Evolutionary conservation across 1,140 invertebrate species (phyloP), one percentile per base, ranked within the genome.

Genomic region (Oppia nitens): DNA sequence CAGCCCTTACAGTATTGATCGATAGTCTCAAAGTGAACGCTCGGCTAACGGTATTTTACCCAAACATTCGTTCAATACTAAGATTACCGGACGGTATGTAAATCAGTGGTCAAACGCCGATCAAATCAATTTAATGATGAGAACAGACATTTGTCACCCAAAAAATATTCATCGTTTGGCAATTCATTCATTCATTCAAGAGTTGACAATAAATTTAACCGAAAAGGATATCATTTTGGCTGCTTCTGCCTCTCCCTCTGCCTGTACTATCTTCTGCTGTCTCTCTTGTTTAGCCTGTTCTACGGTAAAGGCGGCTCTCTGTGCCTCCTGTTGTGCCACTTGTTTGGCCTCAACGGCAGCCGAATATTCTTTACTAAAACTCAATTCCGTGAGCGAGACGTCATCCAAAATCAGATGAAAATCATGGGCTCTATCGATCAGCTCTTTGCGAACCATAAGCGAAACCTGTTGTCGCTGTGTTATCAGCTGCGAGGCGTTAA

Each of bases 201-300:
- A 21, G 27, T 12, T 28, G 55, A 21, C 3, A 59, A 26, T 60
- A 53, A 57, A n/a, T 28, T 26, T 21, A 59, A 60, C 63, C 60
- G 65, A 78, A 81, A 84, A 85, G 83, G 83, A 85, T 85, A 86
- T 85, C 87, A 92, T 88, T 79, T 87, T 85, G 2, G 95, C 96
- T 67, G 95, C 89, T 78, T 96, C 85, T 25, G 96, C 93, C 83
- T 99, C 96, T 79, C 96, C 96, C 76, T 98, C 94, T 64, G 96
- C 95, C 73, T 98, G 94, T 1, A 99, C 92, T 75, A 99, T 96
- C 70, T 98, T 99, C 74, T 99, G 95, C 73, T 98, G 96, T 68
- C 83, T 82, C 71, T 98, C 94, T 71, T 98, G 94, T 67, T 87
- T 93, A 14, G 96, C 96, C 68, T 87, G 81, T 77, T 99, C 95